Percentiles rank a stretch among this genome's conserved stretches.
Conservation (phyloP, 2,113 vertebrate species). For the Corvus hawaiiensis region DNA sequence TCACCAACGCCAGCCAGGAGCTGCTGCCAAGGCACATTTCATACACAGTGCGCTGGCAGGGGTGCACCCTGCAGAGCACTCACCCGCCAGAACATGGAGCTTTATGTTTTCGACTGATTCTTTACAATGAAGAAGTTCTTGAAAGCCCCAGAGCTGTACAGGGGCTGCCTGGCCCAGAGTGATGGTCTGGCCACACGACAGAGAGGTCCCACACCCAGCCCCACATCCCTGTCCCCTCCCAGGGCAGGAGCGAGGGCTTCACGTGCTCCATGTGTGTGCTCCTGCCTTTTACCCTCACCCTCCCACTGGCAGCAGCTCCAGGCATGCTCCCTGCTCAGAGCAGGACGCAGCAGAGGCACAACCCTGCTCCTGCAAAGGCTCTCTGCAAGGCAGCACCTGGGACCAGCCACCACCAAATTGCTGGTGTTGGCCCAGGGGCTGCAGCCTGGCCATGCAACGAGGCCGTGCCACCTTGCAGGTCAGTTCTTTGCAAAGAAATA, state of each 20-base stretch:
- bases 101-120: background rate
- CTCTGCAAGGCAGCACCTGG: background rate
- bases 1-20: fast-evolving
- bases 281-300: background rate
- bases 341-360: background rate
- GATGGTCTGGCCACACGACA: background rate
- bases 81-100: fast-evolving
- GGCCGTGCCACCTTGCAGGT: background rate
- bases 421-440: background rate
- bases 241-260: fast-evolving
- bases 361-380: background rate
- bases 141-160: background rate
- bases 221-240: background rate
- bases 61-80: background rate
- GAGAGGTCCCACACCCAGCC: background rate
- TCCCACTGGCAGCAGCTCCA: background rate
- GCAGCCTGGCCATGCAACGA: fast-evolving
- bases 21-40: background rate
- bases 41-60: background rate
- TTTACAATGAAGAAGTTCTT: background rate
- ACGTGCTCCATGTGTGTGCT: background rate
- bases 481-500: background rate
- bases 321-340: background rate
- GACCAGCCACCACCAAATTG: background rate
- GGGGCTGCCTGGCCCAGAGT: fast-evolving